Evolutionary conservation across 2,888 invertebrate species (phyloP), one percentile per base, ranked within the genome.

Genomic region (Xanthostigma xanthostigma): DNA sequence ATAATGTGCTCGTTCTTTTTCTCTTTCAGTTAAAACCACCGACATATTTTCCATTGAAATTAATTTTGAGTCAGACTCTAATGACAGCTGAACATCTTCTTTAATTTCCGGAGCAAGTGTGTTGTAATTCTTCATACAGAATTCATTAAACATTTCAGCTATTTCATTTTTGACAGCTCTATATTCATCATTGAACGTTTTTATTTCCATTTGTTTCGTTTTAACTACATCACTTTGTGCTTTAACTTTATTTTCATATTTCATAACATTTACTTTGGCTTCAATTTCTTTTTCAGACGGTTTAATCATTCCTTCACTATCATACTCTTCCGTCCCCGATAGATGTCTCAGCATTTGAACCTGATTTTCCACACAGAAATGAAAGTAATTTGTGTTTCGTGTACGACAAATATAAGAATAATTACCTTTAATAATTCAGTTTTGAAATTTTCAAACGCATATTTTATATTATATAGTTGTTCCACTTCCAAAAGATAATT

Each of bases 141-240:
- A 67, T 36, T 54, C 48, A 27, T 64, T 59, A 51, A 62, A 67
- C 42, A 57, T 55, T 1, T 59, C 57, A 35, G 55, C 53, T 9
- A 66, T 50, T 33, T 55, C 55, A 14, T 58, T 58, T 50, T 60
- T 59, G 3, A 60, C 52, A 34, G 59, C 54, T 34, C 57, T 55
- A 41, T 58, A 55, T 46, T 56, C 54, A 39, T 59, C 56, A 13
- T 44, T 36, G 3, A 34, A 10, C 8, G 9, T 36, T 36, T 12
- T 35, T 3, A 44, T 14, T 10, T 44, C 44, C 11, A 12, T 13
- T 36, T 44, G 44, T 36, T 33, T 11, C 2, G 17, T 17, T 10
- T 8, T 10, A 34, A 44, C 37, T 12, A 3, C 37, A 14, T 44
- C 36, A 13, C 13, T 13, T 36, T 44, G 44, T 8, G 9, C 10